These are phyloP conservation scores for Cirrhinus molitorella DNA, from an alignment of 2,797 vertebrate species.

Conservation along the genomic window DNA sequence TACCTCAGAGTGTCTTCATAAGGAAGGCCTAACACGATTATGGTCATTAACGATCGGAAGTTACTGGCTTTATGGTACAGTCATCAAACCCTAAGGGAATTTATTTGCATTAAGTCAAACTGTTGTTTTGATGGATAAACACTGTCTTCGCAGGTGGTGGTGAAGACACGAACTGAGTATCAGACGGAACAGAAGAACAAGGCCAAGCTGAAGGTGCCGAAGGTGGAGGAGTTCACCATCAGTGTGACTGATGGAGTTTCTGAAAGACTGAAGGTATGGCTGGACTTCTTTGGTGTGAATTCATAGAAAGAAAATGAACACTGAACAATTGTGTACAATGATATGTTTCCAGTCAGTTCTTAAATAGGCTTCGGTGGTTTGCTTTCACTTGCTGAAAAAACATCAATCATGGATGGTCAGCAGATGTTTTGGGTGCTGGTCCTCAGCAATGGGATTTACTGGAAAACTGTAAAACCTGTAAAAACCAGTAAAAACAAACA, in stretches of 20 bases:
- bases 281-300: neutral
- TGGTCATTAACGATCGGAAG: neutral
- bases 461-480: neutral
- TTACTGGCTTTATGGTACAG: neutral
- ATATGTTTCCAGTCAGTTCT: neutral
- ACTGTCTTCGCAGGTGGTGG: constrained; percentile 87
- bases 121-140: neutral
- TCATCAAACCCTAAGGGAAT: constrained; percentile 1
- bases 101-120: neutral
- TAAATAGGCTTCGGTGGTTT: neutral
- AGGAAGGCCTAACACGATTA: neutral
- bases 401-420: constrained; percentile 6
- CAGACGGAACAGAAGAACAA: constrained; percentile 97
- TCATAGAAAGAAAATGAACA: neutral
- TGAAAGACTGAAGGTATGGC: constrained; percentile 90
- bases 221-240: constrained; percentile 98
- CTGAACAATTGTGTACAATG: neutral
- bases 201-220: constrained; percentile 93
- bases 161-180: constrained; percentile 97
- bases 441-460: neutral
- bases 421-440: neutral
- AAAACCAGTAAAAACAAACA: neutral
- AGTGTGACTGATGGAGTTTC: constrained; percentile 92
- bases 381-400: neutral
- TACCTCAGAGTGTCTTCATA: neutral